Evolutionary conservation across 1,140 invertebrate genomes (phyloP).

Genomic region (Leptinotarsa defecta): DNA sequence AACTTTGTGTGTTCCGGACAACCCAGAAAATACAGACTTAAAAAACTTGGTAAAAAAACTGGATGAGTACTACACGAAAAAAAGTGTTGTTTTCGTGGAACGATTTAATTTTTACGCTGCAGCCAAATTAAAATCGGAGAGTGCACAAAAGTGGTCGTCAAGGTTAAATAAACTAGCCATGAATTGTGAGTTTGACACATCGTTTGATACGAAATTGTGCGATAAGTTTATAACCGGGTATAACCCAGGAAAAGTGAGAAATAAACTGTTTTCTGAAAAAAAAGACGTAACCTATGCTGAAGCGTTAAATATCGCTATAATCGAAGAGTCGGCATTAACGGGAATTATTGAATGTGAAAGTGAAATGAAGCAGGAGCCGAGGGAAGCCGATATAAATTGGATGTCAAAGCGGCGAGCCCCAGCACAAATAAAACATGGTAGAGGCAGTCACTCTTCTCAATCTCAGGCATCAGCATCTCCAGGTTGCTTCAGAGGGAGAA

Average conservation of each 20-base stretch:
- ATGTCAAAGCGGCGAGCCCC: constrained; percentile 3
- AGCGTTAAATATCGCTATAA: constrained; percentile 1
- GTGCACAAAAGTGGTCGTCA: constrained; percentile 3
- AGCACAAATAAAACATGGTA: background rate
- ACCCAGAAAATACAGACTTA: background rate
- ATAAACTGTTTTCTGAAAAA: constrained; percentile 1
- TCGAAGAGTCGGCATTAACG: background rate
- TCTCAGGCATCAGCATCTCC: no score
- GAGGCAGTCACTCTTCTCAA: no score
- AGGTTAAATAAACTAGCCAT: background rate
- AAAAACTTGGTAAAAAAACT: constrained; percentile 2
- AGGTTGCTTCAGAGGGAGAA: no score
- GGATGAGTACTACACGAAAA: background rate
- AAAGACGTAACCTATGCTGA: constrained; percentile 5
- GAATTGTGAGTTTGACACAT: constrained; percentile 5
- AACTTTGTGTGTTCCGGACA: background rate
- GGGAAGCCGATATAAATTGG: constrained; percentile 1
- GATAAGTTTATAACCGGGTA: constrained; percentile 5
- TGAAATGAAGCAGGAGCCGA: constrained; percentile 4
- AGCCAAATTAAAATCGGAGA: background rate
- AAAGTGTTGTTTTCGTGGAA: constrained; percentile 1
- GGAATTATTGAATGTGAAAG: constrained; percentile 1
- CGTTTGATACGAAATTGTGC: background rate
- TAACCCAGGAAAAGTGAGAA: background rate
- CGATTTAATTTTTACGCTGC: background rate